A percentile compares a stretch with the other conserved stretches of the same genome.
Evolutionary conservation across 2,888 invertebrate species (phyloP).

Genomic region (Drosophila atripex): DNA sequence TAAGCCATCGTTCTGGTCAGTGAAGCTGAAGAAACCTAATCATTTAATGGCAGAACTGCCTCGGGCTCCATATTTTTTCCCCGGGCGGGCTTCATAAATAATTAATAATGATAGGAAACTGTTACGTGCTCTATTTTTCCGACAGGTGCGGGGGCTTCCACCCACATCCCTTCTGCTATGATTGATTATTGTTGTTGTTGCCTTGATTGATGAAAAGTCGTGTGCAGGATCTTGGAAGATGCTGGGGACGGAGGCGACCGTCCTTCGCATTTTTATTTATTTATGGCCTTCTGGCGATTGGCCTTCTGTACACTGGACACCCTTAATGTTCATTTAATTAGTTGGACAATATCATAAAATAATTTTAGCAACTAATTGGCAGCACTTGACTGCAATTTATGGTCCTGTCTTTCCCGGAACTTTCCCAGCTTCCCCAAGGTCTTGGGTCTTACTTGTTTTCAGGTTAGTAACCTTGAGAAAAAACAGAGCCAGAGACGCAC

Average conservation of each 20-base stretch:
- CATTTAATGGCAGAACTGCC: conserved; percentile 61
- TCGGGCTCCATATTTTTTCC: not conserved
- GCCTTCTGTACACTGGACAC: conserved; percentile 9
- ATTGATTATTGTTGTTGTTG: conserved; percentile 64
- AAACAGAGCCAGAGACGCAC: conserved; percentile 43
- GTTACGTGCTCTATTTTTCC: conserved; percentile 48
- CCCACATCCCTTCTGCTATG: conserved; percentile 41
- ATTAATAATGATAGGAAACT: conserved; percentile 72
- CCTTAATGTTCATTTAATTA: conserved; percentile 67
- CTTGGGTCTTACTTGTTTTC: conserved; percentile 1
- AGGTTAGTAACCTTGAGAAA: conserved; percentile 27
- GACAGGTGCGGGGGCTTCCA: conserved; percentile 42
- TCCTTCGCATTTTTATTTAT: conserved; percentile 14
- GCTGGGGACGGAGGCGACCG: not conserved
- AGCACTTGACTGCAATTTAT: conserved; percentile 78
- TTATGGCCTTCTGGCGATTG: conserved; percentile 21
- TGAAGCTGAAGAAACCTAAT: conserved; percentile 52
- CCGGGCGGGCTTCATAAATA: conserved; percentile 57
- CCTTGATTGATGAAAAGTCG: conserved; percentile 69
- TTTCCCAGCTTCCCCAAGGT: conserved; percentile 5
- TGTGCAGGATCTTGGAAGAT: not conserved
- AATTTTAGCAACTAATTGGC: conserved; percentile 76
- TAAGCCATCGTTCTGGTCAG: conserved; percentile 11
- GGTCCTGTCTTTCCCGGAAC: conserved; percentile 20
- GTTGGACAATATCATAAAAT: conserved; percentile 73